These are phyloP conservation scores for Iguana delicatissima DNA, from an alignment of 2,797 vertebrate genomes.

Conservation along the genomic window DNA sequence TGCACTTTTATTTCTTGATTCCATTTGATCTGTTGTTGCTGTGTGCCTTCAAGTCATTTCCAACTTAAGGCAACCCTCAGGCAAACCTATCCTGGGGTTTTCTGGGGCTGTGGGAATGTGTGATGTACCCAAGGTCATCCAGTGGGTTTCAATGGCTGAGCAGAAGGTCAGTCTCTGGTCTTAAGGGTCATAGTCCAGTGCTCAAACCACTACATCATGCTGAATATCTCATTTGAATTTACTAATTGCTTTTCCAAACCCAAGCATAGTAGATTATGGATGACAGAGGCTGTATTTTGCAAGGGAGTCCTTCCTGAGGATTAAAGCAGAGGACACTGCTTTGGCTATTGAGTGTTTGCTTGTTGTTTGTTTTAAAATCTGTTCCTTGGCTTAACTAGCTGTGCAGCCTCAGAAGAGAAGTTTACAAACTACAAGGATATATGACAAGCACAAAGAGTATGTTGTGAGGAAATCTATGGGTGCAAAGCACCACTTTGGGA, in stretches of 20 bases:
- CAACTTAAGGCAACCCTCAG: no score
- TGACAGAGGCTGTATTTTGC: not conserved
- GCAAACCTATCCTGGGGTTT: no score
- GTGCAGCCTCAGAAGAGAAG: no score
- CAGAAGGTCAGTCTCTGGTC: no score
- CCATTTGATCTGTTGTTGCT: not conserved
- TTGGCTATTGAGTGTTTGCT: not conserved
- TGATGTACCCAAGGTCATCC: no score
- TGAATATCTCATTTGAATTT: not conserved
- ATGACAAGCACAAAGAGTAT: not conserved
- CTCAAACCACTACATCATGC: no score
- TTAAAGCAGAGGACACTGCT: not conserved
- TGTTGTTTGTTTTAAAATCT: not conserved
- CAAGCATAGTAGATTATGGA: not conserved
- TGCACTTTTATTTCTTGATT: not conserved
- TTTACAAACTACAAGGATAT: not conserved
- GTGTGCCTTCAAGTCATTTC: no score
- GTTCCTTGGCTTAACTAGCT: not conserved
- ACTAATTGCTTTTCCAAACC: not conserved
- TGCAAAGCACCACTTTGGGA: fast-evolving
- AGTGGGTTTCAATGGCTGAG: no score
- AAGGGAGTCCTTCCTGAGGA: not conserved
- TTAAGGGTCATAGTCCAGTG: no score
- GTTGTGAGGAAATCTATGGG: fast-evolving
- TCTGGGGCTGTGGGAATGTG: no score